Base-by-base conservation (phyloP, 2,797 vertebrate species). In the Chrosomus eos region DNA sequence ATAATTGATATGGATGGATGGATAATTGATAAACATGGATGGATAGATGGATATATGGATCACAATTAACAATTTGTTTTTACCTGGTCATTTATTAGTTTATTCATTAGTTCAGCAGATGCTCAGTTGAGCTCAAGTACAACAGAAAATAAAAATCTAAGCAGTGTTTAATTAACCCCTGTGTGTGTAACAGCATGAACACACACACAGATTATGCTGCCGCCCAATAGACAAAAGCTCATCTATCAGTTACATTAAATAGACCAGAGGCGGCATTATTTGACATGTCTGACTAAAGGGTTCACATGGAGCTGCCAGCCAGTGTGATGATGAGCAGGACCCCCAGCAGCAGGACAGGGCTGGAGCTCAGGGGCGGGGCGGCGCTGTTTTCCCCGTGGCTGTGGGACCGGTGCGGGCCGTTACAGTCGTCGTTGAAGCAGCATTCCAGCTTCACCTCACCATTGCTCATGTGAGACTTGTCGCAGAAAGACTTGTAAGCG, bases 401-500 rank as follows among this genome's bases (percentile, higher is more conserved):
- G 87, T 89, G 94, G 84, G 94, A 91, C 86, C 70, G 91, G 5
- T 92, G 89, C 0, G 96, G 94, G 10, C 96, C 96, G 3, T 97
- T 97, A 80, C 96, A 97, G 92, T 96, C 93, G 7, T 97, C 95
- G 0, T 90, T 92, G 81, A 94, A 96, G 88, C 96, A 97, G 85
- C 97, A 97, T 31, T 93, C 93, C 91, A 97, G 91, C 81, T 93
- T 96, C 88, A 95, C 93, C 33, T 93, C 95, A 0, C 93, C 90
- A 74, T 85, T 90, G 48, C 91, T 89, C 10, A 92, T 89, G 0
- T 93, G 91, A 0, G 95, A 95, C 87, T 96, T 96, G 45, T 96
- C 96, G 4, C 96, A 97, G 94, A 97, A 97, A 14, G 94, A 94
- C 90, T 96, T 96, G 92, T 97, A 97, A 19, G 95, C 91, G 88